phyloP scores from a whole-genome alignment of 2,113 vertebrate genomes.

The Jaculus jaculus region DNA sequence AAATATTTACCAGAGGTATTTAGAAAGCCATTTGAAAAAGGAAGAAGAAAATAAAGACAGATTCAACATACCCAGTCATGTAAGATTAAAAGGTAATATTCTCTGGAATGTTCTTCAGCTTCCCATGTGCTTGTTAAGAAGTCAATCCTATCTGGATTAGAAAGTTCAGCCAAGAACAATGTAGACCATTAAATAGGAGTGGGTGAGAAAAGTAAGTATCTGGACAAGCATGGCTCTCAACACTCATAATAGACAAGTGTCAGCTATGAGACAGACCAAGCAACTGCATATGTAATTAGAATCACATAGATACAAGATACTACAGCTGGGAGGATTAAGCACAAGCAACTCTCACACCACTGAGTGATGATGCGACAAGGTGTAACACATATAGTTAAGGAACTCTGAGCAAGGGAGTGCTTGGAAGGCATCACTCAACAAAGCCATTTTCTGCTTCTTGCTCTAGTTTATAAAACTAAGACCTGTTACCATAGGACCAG shows the following conservation, averaged over 20 bases:
- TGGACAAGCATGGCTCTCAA: neutral
- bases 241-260: neutral
- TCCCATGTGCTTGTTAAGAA: conserved; percentile 19
- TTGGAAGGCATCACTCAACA: neutral
- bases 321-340: neutral
- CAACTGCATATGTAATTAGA: neutral
- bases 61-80: neutral
- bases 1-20: conserved; percentile 20
- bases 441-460: conserved; percentile 19
- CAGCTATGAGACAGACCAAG: neutral
- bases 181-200: conserved; percentile 26
- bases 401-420: neutral
- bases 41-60: neutral
- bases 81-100: conserved; percentile 33
- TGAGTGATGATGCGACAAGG: neutral
- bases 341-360: neutral
- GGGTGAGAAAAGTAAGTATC: neutral
- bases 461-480: neutral
- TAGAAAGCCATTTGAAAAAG: neutral
- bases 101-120: neutral
- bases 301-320: neutral
- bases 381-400: neutral
- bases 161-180: conserved; percentile 9
- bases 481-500: neutral
- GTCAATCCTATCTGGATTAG: conserved; percentile 37